Evolutionary conservation across 2,888 invertebrate species (phyloP).

Genomic region (Lathronympha strigana): DNA sequence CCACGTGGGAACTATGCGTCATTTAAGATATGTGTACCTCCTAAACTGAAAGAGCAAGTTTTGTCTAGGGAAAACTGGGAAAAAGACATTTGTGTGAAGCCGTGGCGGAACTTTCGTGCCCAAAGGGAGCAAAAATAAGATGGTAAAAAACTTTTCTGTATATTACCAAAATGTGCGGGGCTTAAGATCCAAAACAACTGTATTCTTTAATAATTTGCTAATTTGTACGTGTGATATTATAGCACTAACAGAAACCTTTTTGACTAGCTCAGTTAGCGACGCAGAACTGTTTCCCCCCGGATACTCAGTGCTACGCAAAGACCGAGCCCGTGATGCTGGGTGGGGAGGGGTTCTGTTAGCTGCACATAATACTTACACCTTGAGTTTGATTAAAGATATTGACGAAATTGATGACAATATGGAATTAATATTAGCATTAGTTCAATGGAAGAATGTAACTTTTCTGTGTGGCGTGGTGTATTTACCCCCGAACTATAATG

Average conservation of each 20-base stretch:
- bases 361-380: background rate
- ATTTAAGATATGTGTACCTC: background rate
- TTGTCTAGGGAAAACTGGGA: background rate
- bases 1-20: background rate
- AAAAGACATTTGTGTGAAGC: background rate
- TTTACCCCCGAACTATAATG: conserved; percentile 28
- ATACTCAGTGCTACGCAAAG: background rate
- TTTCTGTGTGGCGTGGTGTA: conserved; percentile 27
- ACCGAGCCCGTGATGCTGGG: background rate
- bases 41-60: background rate
- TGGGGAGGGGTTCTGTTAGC: conserved; percentile 8
- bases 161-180: conserved; percentile 4
- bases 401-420: conserved; percentile 11
- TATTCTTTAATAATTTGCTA: background rate
- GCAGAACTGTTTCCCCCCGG: background rate
- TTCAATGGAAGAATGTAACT: conserved; percentile 7
- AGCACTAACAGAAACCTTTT: background rate
- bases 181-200: background rate
- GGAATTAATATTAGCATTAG: background rate
- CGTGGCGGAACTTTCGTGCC: conserved; percentile 3
- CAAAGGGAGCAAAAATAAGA: background rate
- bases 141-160: background rate
- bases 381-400: background rate
- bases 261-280: conserved; percentile 1
- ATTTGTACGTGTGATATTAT: background rate